Conservation (phyloP, 2,113 vertebrate species). For the Tenrec ecaudatus region DNA sequence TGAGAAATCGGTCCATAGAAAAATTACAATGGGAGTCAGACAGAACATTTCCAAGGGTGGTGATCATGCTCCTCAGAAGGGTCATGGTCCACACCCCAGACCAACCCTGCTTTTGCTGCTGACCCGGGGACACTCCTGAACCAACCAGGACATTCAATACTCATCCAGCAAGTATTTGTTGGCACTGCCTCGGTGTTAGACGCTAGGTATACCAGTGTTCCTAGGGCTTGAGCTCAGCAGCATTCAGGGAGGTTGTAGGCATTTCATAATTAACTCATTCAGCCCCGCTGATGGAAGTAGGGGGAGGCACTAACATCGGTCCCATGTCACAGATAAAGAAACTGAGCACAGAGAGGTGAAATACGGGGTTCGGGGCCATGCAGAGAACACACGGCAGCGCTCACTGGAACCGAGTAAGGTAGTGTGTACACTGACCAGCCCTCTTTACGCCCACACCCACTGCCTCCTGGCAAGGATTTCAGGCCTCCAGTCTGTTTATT, state of each 20-base stretch:
- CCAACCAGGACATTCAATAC: neutral
- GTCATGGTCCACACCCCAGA: neutral
- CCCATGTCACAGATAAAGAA: constrained; percentile 40
- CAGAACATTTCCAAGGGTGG: neutral
- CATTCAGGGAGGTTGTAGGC: neutral
- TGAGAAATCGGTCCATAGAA: neutral
- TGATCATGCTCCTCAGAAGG: neutral
- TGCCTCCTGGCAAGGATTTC: neutral
- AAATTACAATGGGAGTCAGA: neutral
- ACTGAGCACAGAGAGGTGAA: constrained; percentile 14
- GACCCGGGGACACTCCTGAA: neutral
- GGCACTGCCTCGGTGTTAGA: neutral
- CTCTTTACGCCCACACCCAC: too few species aligned
- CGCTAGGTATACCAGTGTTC: neutral
- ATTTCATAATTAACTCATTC: constrained; percentile 20
- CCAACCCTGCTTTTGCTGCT: neutral
- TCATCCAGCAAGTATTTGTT: neutral
- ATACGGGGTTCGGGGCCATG: neutral
- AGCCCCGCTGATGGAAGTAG: neutral
- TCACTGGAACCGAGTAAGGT: neutral
- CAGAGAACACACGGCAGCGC: neutral
- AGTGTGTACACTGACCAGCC: neutral
- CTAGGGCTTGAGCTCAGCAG: neutral
- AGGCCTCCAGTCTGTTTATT: neutral
- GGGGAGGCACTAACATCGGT: neutral